Percentiles rank a stretch among this genome's conserved stretches.
Evolutionary conservation across 2,113 vertebrate genomes (phyloP).

Genomic region (Coreoperca whiteheadi): DNA sequence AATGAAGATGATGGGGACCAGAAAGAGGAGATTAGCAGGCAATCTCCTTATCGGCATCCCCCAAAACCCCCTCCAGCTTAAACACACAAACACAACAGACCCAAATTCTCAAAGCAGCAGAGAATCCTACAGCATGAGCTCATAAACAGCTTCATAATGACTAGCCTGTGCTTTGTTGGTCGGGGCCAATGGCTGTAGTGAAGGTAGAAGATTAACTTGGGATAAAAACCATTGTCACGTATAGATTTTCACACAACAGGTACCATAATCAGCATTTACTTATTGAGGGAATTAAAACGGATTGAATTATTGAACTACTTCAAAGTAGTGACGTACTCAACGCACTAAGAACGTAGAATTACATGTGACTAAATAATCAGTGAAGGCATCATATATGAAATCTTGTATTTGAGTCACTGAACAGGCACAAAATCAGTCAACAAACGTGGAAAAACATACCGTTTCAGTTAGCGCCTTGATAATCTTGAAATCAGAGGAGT

Average conservation of each 20-base stretch:
- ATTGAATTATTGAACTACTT: no score
- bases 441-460: neutral
- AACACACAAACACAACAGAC: constrained; percentile 9
- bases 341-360: neutral
- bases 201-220: neutral
- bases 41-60: constrained; percentile 57
- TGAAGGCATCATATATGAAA: neutral
- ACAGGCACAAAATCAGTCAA: neutral
- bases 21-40: constrained; percentile 48
- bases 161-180: neutral
- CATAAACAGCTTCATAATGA: constrained; percentile 53
- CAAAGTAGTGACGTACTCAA: neutral
- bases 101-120: constrained; percentile 8
- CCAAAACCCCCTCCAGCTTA: neutral
- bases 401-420: neutral
- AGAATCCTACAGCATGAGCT: constrained; percentile 26
- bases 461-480: neutral
- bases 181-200: neutral
- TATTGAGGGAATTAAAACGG: no score
- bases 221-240: neutral
- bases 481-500: neutral
- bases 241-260: neutral
- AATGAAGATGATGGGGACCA: constrained; percentile 27
- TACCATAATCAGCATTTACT: neutral
- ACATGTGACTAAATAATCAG: neutral